Percentiles rank a stretch among this genome's conserved stretches.
phyloP scores from a whole-genome alignment of 2,113 vertebrate genomes.

The Neopipo cinnamomea region DNA sequence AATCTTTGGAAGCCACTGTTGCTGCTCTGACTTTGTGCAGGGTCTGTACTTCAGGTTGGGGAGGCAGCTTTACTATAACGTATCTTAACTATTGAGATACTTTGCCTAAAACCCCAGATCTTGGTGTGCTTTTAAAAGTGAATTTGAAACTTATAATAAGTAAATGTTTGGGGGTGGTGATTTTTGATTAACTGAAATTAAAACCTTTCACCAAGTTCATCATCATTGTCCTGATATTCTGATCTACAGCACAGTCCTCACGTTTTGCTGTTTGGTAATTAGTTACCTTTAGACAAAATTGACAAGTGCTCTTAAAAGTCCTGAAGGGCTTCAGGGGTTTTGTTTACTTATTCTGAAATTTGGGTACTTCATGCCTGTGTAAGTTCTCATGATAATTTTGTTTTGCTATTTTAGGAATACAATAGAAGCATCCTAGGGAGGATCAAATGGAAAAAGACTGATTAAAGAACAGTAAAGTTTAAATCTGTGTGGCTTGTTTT shows the following conservation, averaged over 20 bases:
- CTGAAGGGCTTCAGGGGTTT: not conserved
- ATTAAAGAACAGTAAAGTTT: not conserved
- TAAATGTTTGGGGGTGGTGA: not conserved
- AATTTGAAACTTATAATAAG: not conserved
- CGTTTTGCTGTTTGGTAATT: not conserved
- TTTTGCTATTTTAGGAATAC: not conserved
- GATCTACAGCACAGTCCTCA: not conserved
- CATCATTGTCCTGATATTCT: accelerated
- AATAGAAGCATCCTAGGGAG: not conserved
- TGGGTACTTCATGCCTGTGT: not conserved
- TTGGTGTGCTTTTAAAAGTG: not conserved
- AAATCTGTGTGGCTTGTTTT: not conserved
- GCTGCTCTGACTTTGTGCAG: not conserved
- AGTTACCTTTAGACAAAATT: not conserved
- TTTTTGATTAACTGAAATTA: not conserved
- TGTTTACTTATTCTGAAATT: not conserved
- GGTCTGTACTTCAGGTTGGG: not conserved
- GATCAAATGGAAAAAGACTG: not conserved
- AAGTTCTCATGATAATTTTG: not conserved
- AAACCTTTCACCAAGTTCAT: not conserved
- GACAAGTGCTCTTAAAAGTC: not conserved
- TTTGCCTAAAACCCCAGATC: not conserved
- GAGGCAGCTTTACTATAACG: not conserved
- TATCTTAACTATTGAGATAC: not conserved
- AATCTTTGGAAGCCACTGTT: not conserved